Base-by-base conservation (phyloP, 92 coral and sea anemone genomes). In the Porites lobata region DNA sequence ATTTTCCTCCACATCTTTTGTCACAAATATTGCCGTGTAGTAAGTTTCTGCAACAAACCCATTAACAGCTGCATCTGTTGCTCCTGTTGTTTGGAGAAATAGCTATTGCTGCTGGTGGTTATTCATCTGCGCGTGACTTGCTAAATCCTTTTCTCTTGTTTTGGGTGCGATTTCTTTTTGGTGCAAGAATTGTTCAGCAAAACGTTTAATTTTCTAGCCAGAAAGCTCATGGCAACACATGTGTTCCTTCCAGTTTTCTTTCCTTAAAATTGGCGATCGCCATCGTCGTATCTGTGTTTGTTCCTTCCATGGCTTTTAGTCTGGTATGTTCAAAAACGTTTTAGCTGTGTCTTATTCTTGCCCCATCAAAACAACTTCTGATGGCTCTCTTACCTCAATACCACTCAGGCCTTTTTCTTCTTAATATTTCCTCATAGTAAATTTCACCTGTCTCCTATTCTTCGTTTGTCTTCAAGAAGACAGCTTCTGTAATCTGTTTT, bases 401-500 rank as follows among this genome's bases (percentile, higher is more conserved):
- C 91, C 91, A 72, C 87, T 82, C 51, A 87, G 87, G 38, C 43
- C 78, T 77, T 82, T 59, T 69, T 82, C 88, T 65, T 81, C 76
- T 52, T 83, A 69, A 22, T 75, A 81, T 65, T 73, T 81, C 87
- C 65, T 88, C 58, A 52, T 2, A 81, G 87, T 63, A 81, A 74
- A 69, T 81, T 88, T 77, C 87, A 88, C 68, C 91, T 81, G 50
- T 88, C 87, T 82, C 88, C 65, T 9, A 56, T 57, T 8, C 82
- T 84, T 77, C 72, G 77, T 82, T 88, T 88, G 17, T 88, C 88
- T 68, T 82, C 82, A 43, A 88, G 64, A 43, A 78, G 65, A 59
- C 82, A 88, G 56, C 18, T 81, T 88, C 92, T 29, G 83, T 70
- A 9, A 88, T 82, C 67, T 76, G 75, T 59, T 88, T 84, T 84